Evolutionary conservation across 2,797 vertebrate species (phyloP).

Genomic region (Anguilla megastoma): DNA sequence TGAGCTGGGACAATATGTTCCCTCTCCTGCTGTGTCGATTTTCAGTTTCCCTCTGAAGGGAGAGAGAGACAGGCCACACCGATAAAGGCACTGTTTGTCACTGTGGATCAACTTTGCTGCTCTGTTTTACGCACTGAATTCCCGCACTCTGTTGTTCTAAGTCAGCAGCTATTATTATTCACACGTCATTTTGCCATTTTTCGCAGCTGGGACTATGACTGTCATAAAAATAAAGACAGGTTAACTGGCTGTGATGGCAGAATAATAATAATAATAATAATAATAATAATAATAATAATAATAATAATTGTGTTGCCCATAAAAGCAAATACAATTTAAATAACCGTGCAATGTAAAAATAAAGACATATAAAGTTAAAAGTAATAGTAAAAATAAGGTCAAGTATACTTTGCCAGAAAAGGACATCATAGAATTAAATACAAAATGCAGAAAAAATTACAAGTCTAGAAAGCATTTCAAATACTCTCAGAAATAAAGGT

Average conservation of each 20-base stretch:
- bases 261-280: slow-evolving; percentile 3
- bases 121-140: neutral
- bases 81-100: neutral
- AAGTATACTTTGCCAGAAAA: too few species aligned
- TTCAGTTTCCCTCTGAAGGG: neutral
- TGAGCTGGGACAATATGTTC: slow-evolving; percentile 34
- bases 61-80: neutral
- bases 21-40: neutral
- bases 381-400: too few species aligned
- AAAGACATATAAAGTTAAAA: too few species aligned
- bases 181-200: neutral
- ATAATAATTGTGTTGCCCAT: too few species aligned
- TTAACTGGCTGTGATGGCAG: neutral
- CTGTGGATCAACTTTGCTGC: neutral
- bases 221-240: neutral
- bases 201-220: neutral
- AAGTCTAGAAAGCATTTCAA: too few species aligned
- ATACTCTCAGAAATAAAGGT: too few species aligned
- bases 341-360: too few species aligned
- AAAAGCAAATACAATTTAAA: too few species aligned
- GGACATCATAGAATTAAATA: too few species aligned
- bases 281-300: neutral
- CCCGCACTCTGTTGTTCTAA: neutral
- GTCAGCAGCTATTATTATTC: neutral
- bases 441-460: too few species aligned